Percentiles rank a stretch among this genome's conserved stretches.
Conservation (phyloP, 2,888 invertebrate species). For the Andrena minutula region DNA sequence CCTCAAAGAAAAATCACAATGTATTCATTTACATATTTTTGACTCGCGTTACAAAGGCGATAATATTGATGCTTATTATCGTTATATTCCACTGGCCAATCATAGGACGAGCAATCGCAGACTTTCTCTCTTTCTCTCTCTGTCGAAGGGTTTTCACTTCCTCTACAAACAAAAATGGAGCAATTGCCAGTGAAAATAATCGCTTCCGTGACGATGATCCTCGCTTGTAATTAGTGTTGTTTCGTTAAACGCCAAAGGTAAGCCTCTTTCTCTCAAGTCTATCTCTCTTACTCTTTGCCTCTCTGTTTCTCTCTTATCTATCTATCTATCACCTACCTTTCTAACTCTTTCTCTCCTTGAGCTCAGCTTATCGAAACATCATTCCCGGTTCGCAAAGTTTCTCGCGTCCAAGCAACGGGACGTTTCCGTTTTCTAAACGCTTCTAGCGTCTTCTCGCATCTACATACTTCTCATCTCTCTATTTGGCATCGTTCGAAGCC, state of each 20-base stretch:
- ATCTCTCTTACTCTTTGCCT: conserved; percentile 43
- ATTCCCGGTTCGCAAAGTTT: not conserved
- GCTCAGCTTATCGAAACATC: not conserved
- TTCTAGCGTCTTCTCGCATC: too few species aligned
- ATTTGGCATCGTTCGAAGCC: not conserved
- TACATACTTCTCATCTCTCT: not conserved
- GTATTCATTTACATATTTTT: too few species aligned
- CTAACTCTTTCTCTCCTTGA: conserved; percentile 29
- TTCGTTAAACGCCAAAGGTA: conserved; percentile 73
- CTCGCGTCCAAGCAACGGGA: not conserved
- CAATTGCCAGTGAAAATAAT: conserved; percentile 50
- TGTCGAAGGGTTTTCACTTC: conserved; percentile 44
- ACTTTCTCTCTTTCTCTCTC: not conserved
- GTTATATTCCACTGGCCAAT: not conserved
- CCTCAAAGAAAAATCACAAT: too few species aligned
- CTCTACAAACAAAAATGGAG: conserved; percentile 15
- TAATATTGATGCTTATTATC: not conserved
- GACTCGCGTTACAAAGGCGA: too few species aligned
- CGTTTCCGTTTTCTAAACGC: not conserved
- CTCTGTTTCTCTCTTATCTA: conserved; percentile 35
- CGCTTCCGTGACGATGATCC: conserved; percentile 61
- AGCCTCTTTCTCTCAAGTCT: conserved; percentile 65
- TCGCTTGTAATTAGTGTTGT: conserved; percentile 62
- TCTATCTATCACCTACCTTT: conserved; percentile 32
- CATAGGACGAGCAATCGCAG: conserved; percentile 52